These are phyloP conservation scores for Agrochola lychnidis DNA, from an alignment of 2,888 invertebrate genomes.

Conservation along the genomic window DNA sequence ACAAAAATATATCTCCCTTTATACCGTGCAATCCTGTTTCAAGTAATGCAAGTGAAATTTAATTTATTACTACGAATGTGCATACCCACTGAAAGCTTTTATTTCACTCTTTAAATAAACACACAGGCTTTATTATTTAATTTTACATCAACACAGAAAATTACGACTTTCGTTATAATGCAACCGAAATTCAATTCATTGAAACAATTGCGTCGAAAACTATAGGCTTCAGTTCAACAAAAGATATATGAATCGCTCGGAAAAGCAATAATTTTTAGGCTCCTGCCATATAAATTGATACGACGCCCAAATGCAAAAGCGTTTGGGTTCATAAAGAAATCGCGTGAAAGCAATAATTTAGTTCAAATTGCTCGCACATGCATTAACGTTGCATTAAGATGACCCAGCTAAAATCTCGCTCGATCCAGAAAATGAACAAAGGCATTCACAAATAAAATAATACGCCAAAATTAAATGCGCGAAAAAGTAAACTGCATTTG, in stretches of 20 bases:
- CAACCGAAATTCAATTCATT: conserved; percentile 48
- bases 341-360: conserved; percentile 22
- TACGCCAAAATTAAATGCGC: conserved; percentile 40
- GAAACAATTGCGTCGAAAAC: conserved; percentile 31
- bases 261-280: conserved; percentile 50
- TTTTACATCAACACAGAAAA: conserved; percentile 24
- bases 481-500: conserved; percentile 47
- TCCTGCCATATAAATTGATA: conserved; percentile 20
- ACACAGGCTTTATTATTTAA: conserved; percentile 47
- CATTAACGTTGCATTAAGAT: conserved; percentile 16
- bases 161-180: conserved; percentile 46
- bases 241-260: conserved; percentile 37
- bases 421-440: conserved; percentile 35
- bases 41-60: conserved; percentile 46
- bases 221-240: conserved; percentile 35
- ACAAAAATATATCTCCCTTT: conserved; percentile 35
- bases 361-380: background rate
- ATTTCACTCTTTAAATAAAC: conserved; percentile 47
- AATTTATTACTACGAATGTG: conserved; percentile 50
- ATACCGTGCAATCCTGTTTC: conserved; percentile 26
- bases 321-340: conserved; percentile 14
- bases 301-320: background rate
- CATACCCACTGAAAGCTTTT: conserved; percentile 25
- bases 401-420: background rate
- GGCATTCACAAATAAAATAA: conserved; percentile 44